These are phyloP conservation scores for Drosophila pandora DNA, from an alignment of 1,140 invertebrate genomes.

Conservation along the genomic window DNA sequence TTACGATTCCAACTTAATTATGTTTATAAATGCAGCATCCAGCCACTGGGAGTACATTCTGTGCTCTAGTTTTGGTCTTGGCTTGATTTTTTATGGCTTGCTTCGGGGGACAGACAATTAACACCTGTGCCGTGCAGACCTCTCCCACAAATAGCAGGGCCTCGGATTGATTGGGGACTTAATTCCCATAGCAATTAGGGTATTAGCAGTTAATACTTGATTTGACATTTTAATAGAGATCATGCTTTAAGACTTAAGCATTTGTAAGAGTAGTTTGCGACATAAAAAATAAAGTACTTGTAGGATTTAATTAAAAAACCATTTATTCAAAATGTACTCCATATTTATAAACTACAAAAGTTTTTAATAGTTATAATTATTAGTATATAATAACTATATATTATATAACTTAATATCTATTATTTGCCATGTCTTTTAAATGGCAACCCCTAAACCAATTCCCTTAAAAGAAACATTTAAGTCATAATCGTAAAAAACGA, in stretches of 20 bases:
- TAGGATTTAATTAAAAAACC: too few species aligned
- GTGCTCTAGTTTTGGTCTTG: conserved; percentile 52
- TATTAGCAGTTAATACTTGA: not conserved
- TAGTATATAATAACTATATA: too few species aligned
- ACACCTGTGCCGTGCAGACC: conserved; percentile 29
- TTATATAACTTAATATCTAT: too few species aligned
- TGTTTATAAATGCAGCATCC: conserved; percentile 59
- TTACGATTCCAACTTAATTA: conserved; percentile 82
- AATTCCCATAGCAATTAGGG: not conserved
- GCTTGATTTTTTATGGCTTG: conserved; percentile 49
- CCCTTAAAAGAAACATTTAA: not conserved
- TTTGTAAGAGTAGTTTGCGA: too few species aligned
- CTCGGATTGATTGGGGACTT: conserved; percentile 17
- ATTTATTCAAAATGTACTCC: too few species aligned
- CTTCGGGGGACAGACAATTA: conserved; percentile 50
- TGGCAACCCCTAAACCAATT: too few species aligned
- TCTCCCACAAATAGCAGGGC: conserved; percentile 40
- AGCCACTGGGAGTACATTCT: conserved; percentile 17
- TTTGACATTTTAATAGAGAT: too few species aligned
- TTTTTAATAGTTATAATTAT: too few species aligned
- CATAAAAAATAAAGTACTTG: too few species aligned
- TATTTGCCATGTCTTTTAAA: too few species aligned
- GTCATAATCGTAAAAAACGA: not conserved
- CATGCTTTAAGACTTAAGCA: too few species aligned
- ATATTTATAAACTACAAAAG: too few species aligned